These are phyloP conservation scores for Panthera leo DNA, from an alignment of 2,113 vertebrate species.

Conservation along the genomic window DNA sequence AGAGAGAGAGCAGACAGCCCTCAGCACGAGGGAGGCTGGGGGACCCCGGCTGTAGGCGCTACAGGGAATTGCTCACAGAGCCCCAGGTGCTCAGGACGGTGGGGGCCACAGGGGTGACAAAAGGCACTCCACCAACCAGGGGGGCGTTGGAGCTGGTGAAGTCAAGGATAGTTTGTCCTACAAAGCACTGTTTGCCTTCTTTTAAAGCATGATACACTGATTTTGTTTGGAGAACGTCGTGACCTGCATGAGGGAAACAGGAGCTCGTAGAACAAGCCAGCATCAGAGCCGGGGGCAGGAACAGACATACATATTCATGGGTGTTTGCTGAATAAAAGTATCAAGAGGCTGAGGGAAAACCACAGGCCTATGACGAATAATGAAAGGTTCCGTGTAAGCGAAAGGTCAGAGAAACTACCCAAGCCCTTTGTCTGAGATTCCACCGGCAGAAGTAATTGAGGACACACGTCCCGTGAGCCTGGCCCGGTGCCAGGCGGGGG, in stretches of 20 bases:
- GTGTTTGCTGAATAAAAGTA: too few species aligned
- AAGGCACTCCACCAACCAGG: too few species aligned
- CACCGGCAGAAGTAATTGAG: too few species aligned
- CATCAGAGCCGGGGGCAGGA: background rate
- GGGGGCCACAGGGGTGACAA: background rate
- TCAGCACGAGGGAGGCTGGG: fast-evolving
- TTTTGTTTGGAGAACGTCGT: background rate
- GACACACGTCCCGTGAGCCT: fast-evolving
- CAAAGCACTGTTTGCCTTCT: background rate
- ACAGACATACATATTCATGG: fast-evolving
- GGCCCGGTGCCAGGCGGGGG: too few species aligned
- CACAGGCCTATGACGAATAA: background rate
- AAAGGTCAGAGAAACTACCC: background rate
- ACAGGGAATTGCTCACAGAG: fast-evolving
- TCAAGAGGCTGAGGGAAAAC: background rate
- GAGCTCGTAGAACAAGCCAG: background rate
- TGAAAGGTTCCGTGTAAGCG: background rate
- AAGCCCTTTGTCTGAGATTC: background rate
- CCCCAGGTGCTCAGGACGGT: background rate
- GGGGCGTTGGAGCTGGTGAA: too few species aligned
- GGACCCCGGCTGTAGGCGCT: background rate
- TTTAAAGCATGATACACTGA: background rate
- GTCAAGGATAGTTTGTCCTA: background rate
- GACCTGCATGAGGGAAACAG: background rate
- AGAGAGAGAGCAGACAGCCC: background rate